These are phyloP conservation scores for Trigoniulus corallinus DNA, from an alignment of 1,140 invertebrate genomes.

Conservation along the genomic window DNA sequence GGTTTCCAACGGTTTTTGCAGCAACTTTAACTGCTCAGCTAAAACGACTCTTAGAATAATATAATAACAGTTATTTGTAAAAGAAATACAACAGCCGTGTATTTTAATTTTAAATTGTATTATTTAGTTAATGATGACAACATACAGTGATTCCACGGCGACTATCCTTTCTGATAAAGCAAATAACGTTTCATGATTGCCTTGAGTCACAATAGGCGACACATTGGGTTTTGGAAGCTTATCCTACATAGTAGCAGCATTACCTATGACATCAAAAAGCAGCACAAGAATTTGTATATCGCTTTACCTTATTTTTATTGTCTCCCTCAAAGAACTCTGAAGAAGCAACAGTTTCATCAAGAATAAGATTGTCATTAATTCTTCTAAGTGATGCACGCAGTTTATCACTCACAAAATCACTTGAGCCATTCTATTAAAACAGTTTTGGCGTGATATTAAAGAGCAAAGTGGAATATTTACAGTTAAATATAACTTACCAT, in stretches of 20 bases:
- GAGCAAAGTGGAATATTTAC: constrained; percentile 7
- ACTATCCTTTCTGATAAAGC: constrained; percentile 72
- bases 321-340: too few relatives aligned
- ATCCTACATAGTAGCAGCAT: constrained; percentile 10
- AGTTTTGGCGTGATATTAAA: neutral
- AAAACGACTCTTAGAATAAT: constrained; percentile 47
- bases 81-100: neutral
- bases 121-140: neutral
- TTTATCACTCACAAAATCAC: constrained; percentile 28
- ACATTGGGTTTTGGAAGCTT: constrained; percentile 41
- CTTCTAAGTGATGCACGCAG: constrained; percentile 53
- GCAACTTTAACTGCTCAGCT: constrained; percentile 62
- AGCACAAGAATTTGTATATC: too few relatives aligned
- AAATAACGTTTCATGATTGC: constrained; percentile 49
- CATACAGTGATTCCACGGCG: constrained; percentile 70
- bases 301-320: too few relatives aligned
- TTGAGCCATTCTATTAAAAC: neutral
- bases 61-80: neutral
- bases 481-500: constrained; percentile 32
- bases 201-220: constrained; percentile 52
- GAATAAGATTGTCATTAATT: constrained; percentile 50
- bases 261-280: too few relatives aligned
- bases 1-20: constrained; percentile 64
- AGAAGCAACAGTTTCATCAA: constrained; percentile 13
- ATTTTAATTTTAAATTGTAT: neutral